phyloP scores from a whole-genome alignment of 2,888 invertebrate species.

The Hyles lineata region DNA sequence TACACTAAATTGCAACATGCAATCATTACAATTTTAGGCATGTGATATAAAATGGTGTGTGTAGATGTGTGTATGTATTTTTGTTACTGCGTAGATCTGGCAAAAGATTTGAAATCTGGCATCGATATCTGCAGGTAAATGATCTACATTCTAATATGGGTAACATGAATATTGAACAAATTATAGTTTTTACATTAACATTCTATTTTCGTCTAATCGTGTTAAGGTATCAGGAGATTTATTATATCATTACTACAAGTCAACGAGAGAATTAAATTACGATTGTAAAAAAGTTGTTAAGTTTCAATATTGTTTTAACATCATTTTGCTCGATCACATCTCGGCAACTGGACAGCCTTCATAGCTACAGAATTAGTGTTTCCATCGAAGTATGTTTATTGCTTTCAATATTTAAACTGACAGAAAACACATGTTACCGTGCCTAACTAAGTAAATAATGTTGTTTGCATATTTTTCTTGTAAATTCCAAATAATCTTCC shows the following conservation, averaged over 20 bases:
- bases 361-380: conserved; percentile 6
- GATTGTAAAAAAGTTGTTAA: background rate
- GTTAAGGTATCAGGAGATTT: background rate
- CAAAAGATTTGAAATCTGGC: no score
- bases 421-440: conserved; percentile 24
- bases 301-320: conserved; percentile 27
- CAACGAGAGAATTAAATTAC: background rate
- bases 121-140: no score
- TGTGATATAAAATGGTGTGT: no score
- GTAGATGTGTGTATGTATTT: no score
- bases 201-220: no score
- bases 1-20: background rate
- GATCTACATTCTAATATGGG: no score
- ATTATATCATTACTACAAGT: conserved; percentile 3
- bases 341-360: conserved; percentile 11
- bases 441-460: background rate
- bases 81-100: no score
- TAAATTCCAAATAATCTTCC: no score
- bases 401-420: conserved; percentile 7
- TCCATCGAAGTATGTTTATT: conserved; percentile 10
- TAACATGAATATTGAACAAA: no score
- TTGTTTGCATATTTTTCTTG: background rate
- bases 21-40: background rate
- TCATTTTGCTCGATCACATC: conserved; percentile 24
- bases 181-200: no score